Evolutionary conservation across 2,888 invertebrate species (phyloP), one percentile per base, ranked within the genome.

Genomic region (Orthonevra nobilis): DNA sequence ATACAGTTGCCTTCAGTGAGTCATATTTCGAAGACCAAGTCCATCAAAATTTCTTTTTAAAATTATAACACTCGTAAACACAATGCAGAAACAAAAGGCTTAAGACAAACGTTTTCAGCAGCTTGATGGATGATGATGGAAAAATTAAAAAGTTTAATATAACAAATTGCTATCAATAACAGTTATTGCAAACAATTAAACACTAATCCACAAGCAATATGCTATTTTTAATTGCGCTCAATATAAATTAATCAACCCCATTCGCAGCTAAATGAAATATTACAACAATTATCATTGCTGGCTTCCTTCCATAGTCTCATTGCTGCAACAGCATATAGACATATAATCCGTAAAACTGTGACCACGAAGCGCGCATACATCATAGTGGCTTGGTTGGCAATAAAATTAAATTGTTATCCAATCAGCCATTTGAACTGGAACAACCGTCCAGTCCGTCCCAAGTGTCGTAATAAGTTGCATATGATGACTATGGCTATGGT

Each of bases 361-460:
- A 48, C 68, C 68, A 46, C 56, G 12, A 40, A 46, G 15, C 32
- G 26, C 23, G 26, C 36, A 44, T 38, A 28, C 34, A 44, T 44
- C 28, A 34, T 23, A 17, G 30, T 30, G 60, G n/a, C 23, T 23
- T 23, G 52, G n/a, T 36, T 20, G 44, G 12, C 60, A 36, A 70
- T 70, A 61, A 61, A 70, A 68, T 61, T 63, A 69, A 63, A 75
- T 56, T 75, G 75, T 56, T 61, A 75, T 74, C 60, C 66, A 66
- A 66, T 74, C 60, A 60, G 34, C 52, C 36, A 46, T 66, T 74
- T 34, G 54, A 12, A 68, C 36, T 63, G 44, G 20, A 50, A 58
- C 34, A 64, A 42, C 63, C 17, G 28, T 42, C 50, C 36, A 50
- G n/a, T n/a, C n/a, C n/a, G n/a, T n/a, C n/a, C n/a, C n/a, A 60